phyloP scores from a whole-genome alignment of 1,140 invertebrate species.

The Trichonephila clavipes region DNA sequence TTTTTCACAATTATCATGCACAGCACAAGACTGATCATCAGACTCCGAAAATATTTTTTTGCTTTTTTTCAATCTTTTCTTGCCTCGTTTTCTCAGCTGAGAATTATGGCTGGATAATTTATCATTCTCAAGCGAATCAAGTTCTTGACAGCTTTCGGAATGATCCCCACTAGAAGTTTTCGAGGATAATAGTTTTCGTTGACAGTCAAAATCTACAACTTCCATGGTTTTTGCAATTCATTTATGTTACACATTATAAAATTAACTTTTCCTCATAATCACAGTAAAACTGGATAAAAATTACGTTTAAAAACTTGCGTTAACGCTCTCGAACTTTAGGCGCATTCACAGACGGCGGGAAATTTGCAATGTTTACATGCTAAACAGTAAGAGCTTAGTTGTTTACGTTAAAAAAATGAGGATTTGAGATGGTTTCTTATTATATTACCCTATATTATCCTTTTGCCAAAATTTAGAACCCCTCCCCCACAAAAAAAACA shows the following conservation, averaged over 20 bases:
- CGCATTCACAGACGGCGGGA: neutral
- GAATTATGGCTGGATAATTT: neutral
- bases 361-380: no score
- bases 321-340: neutral
- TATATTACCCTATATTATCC: no score
- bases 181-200: neutral
- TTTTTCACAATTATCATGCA: neutral
- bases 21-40: neutral
- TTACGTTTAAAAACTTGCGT: neutral
- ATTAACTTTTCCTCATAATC: constrained; percentile 1
- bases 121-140: neutral
- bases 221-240: neutral
- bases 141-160: neutral
- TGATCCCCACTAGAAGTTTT: neutral
- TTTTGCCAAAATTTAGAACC: no score
- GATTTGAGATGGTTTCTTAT: no score
- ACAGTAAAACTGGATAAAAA: neutral
- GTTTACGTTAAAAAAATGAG: no score
- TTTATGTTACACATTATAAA: neutral
- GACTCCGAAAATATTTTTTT: neutral
- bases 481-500: no score
- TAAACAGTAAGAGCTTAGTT: no score
- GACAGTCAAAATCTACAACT: neutral
- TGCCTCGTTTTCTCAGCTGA: neutral
- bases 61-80: neutral